These are phyloP conservation scores for Boleophthalmus pectinirostris DNA, from an alignment of 2,113 vertebrate genomes.

Conservation along the genomic window DNA sequence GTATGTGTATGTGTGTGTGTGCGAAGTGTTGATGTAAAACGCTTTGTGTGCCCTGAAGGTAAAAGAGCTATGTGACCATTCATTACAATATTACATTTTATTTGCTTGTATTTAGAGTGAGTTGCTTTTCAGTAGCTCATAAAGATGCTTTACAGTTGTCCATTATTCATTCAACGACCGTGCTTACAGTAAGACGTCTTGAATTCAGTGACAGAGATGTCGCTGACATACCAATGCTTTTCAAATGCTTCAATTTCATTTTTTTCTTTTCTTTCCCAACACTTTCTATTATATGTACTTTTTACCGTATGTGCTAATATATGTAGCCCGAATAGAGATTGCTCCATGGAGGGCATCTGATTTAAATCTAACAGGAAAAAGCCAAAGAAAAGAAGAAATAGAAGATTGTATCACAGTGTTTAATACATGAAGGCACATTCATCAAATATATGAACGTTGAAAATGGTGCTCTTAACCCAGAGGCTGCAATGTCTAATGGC, in stretches of 20 bases:
- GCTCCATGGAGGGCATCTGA: background rate
- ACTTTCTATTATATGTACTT: background rate
- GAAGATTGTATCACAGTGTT: background rate
- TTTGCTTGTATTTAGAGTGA: background rate
- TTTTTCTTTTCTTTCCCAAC: background rate
- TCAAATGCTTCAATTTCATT: background rate
- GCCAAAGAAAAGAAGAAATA: background rate
- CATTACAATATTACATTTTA: background rate
- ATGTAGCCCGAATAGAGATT: background rate
- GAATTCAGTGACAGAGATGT: background rate
- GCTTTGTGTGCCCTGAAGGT: no score
- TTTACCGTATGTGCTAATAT: background rate
- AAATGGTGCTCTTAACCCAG: background rate
- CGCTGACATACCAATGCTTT: background rate
- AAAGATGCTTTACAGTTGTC: background rate
- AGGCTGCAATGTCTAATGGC: slow-evolving; percentile 6
- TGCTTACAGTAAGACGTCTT: background rate
- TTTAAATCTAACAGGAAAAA: background rate
- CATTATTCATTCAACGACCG: background rate
- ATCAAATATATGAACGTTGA: slow-evolving; percentile 5
- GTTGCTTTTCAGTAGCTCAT: background rate
- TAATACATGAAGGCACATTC: background rate
- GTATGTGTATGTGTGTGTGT: no score
- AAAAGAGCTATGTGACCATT: no score
- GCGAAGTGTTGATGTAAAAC: no score